Percentiles rank a stretch among this genome's conserved stretches.
These are phyloP conservation scores for Pachycephala philippinensis DNA, from an alignment of 2,113 vertebrate genomes.

Conservation along the genomic window DNA sequence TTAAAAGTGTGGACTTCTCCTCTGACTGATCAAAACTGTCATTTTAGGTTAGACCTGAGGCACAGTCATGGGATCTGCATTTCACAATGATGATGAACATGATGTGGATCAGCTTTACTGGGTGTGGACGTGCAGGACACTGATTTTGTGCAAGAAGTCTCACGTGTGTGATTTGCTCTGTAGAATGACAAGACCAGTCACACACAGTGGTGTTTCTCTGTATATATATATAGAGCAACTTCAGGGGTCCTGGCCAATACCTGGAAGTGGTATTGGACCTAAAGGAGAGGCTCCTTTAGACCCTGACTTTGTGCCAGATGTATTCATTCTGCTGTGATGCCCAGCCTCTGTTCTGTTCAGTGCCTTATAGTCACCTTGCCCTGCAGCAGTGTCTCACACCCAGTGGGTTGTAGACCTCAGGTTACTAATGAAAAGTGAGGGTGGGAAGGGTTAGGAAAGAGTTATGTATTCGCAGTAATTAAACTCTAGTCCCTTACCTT, in stretches of 20 bases:
- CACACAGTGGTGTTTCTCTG: neutral
- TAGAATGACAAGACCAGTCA: neutral
- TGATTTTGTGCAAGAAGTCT: neutral
- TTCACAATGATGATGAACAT: neutral
- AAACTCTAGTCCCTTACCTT: neutral
- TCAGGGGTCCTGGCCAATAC: neutral
- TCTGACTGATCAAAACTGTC: neutral
- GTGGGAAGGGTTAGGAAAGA: neutral
- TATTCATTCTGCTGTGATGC: neutral
- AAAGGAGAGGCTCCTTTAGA: neutral
- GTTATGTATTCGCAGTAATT: neutral
- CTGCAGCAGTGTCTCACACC: neutral
- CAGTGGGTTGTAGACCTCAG: neutral
- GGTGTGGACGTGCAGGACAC: neutral
- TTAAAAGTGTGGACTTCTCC: neutral
- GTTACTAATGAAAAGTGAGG: neutral
- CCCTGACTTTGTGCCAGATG: neutral
- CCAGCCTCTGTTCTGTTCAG: neutral
- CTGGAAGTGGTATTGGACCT: neutral
- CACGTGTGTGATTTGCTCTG: accelerated
- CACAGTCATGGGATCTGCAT: neutral
- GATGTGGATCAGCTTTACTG: neutral
- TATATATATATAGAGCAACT: neutral
- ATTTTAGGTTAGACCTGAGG: neutral
- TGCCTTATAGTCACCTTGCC: neutral